Conservation (phyloP, 2,888 invertebrate genomes). For the Bedellia somnulentella region DNA sequence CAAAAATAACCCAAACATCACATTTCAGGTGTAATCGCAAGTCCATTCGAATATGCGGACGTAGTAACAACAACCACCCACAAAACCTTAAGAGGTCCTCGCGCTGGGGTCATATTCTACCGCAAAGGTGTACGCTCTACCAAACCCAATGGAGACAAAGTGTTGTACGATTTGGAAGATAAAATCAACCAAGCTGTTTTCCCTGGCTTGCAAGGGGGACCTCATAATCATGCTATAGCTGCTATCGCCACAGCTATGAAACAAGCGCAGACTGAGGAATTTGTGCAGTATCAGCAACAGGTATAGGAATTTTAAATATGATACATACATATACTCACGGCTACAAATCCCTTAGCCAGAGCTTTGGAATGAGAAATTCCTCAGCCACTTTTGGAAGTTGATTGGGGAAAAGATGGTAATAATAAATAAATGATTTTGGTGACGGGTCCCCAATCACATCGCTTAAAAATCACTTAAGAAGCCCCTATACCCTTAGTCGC, state of each 20-base stretch:
- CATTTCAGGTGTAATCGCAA: constrained; percentile 78
- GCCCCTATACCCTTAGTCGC: too few relatives aligned
- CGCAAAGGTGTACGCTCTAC: constrained; percentile 83
- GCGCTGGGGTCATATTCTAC: constrained; percentile 91
- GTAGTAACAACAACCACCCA: constrained; percentile 95
- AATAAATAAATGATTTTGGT: too few relatives aligned
- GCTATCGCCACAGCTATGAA: constrained; percentile 94
- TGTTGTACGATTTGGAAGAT: constrained; percentile 83
- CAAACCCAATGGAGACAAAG: constrained; percentile 79
- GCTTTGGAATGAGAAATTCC: too few relatives aligned
- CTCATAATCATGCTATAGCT: constrained; percentile 96
- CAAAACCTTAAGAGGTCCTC: constrained; percentile 87
- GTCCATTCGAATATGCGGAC: constrained; percentile 89
- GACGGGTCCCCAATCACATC: too few relatives aligned
- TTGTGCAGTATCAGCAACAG: constrained; percentile 84
- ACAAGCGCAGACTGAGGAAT: constrained; percentile 80
- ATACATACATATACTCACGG: too few relatives aligned
- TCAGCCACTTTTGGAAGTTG: too few relatives aligned
- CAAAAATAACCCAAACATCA: not conserved
- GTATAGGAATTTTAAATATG: constrained; percentile 27
- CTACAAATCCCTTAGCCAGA: too few relatives aligned
- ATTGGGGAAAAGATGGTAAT: too few relatives aligned
- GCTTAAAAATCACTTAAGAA: too few relatives aligned
- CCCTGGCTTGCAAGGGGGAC: constrained; percentile 95
- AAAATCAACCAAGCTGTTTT: constrained; percentile 90